Evolutionary conservation across 2,888 invertebrate genomes (phyloP).

Genomic region (Melangyna quadrimaculata): DNA sequence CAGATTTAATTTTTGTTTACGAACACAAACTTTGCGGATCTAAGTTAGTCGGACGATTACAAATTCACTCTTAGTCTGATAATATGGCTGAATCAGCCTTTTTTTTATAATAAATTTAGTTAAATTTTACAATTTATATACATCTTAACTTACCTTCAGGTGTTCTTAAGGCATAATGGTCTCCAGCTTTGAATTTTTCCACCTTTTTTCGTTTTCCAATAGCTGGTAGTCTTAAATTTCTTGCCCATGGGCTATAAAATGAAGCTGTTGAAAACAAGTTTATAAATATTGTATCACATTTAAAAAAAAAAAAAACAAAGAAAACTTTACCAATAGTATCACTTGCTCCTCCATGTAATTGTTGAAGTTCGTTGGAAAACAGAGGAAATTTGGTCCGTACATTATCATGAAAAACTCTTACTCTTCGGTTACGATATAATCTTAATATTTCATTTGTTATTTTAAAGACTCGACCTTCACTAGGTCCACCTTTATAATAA

Average conservation of each 20-base stretch:
- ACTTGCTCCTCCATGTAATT: conserved; percentile 76
- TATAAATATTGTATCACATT: not conserved
- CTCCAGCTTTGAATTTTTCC: conserved; percentile 76
- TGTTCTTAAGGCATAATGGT: conserved; percentile 78
- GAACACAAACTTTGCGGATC: too few relatives aligned
- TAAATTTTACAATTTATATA: too few relatives aligned
- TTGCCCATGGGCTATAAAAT: conserved; percentile 75
- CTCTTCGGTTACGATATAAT: conserved; percentile 77
- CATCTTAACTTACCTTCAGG: conserved; percentile 75
- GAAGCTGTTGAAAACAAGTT: conserved; percentile 69
- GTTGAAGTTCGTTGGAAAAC: conserved; percentile 76
- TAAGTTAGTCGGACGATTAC: too few relatives aligned
- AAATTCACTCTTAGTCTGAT: too few relatives aligned
- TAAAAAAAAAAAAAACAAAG: not conserved
- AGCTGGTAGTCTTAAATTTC: conserved; percentile 74
- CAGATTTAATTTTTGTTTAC: too few relatives aligned
- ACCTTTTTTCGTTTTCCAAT: conserved; percentile 70
- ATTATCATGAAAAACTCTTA: conserved; percentile 77
- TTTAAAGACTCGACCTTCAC: conserved; percentile 77
- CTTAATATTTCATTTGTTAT: conserved; percentile 77
- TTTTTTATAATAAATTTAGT: too few relatives aligned
- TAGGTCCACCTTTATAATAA: conserved; percentile 75
- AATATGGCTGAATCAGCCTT: too few relatives aligned
- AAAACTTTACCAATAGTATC: conserved; percentile 76
- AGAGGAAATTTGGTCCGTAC: conserved; percentile 77